Conservation (phyloP, 2,888 invertebrate species). For the Boloria selene region DNA sequence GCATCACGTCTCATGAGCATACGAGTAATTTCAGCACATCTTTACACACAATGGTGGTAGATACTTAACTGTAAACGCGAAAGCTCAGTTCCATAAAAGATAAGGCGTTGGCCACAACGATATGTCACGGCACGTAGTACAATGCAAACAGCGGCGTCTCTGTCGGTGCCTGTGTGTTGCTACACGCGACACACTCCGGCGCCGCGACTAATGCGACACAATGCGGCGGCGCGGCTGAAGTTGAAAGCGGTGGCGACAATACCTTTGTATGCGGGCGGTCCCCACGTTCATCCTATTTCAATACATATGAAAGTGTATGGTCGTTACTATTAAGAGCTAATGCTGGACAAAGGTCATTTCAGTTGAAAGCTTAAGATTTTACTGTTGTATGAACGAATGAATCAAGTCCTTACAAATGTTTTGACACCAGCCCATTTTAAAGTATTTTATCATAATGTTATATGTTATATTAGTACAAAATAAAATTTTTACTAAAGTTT, state of each 20-base stretch:
- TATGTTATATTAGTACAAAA: too few relatives aligned
- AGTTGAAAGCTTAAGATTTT: neutral
- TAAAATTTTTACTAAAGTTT: too few relatives aligned
- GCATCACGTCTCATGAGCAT: slow-evolving; percentile 48
- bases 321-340: slow-evolving; percentile 9
- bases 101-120: slow-evolving; percentile 68
- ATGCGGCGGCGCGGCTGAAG: slow-evolving; percentile 56
- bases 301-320: slow-evolving; percentile 14
- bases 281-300: slow-evolving; percentile 22
- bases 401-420: slow-evolving; percentile 2
- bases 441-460: too few relatives aligned
- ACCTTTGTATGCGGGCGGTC: slow-evolving; percentile 68
- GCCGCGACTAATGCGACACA: slow-evolving; percentile 74
- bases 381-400: neutral
- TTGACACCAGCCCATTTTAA: neutral
- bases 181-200: slow-evolving; percentile 60
- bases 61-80: slow-evolving; percentile 35
- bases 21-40: slow-evolving; percentile 27
- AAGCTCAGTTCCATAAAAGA: slow-evolving; percentile 57
- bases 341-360: slow-evolving; percentile 13
- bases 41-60: slow-evolving; percentile 32
- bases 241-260: slow-evolving; percentile 63
- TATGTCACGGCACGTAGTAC: slow-evolving; percentile 78
- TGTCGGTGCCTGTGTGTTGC: slow-evolving; percentile 75
- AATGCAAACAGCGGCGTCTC: slow-evolving; percentile 79